phyloP scores from a whole-genome alignment of 53 echinoderm and acorn worm genomes.

The Glandiceps talaboti region DNA sequence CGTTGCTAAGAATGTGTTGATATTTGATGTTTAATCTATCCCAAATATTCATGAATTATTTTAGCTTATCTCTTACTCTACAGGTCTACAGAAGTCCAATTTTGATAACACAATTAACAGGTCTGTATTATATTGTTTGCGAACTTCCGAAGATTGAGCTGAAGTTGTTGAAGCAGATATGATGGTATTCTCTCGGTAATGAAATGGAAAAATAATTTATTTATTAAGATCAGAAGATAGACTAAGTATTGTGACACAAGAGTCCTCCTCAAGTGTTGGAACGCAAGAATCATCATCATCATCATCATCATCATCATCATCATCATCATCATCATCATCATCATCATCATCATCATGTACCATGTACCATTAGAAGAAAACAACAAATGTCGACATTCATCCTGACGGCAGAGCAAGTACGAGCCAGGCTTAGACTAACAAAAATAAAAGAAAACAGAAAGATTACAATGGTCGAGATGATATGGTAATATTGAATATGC shows the following conservation, averaged over 20 bases:
- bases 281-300: constrained; percentile 17
- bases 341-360: constrained; percentile 22
- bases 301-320: constrained; percentile 26
- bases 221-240: neutral
- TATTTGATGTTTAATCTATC: too few relatives aligned
- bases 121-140: too few relatives aligned
- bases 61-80: too few relatives aligned
- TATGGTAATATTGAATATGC: neutral
- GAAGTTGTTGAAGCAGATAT: neutral
- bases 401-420: neutral
- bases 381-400: neutral
- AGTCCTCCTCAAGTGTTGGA: too few relatives aligned
- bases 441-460: neutral
- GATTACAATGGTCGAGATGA: neutral
- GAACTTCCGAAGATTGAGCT: neutral
- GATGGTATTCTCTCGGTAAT: neutral
- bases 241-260: neutral
- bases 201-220: neutral
- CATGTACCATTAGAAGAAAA: too few relatives aligned
- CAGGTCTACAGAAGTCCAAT: too few relatives aligned
- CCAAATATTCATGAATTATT: too few relatives aligned
- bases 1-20: too few relatives aligned
- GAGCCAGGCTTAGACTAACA: neutral
- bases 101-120: too few relatives aligned
- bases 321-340: constrained; percentile 13